These are phyloP conservation scores for Takifugu ocellatus DNA, from an alignment of 2,797 vertebrate species.

Conservation along the genomic window DNA sequence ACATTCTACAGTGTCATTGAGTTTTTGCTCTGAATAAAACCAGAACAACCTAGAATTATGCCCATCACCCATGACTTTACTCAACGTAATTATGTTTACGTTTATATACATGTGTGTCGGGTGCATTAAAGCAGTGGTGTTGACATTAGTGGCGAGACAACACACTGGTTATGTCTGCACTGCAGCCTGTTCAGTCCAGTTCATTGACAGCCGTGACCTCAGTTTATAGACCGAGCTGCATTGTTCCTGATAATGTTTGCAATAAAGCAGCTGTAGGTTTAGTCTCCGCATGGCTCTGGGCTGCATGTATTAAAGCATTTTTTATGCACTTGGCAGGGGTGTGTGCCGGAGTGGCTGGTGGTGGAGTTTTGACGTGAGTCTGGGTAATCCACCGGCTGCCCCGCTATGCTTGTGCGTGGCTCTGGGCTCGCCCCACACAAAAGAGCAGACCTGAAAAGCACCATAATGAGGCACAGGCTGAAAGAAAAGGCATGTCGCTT, in stretches of 20 bases:
- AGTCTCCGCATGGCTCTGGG: constrained; percentile 55
- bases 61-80: too few species aligned
- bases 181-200: constrained; percentile 45
- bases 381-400: constrained; percentile 66
- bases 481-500: constrained; percentile 74
- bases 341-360: constrained; percentile 40
- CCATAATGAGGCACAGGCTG: constrained; percentile 66
- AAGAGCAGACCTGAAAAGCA: constrained; percentile 69
- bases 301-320: constrained; percentile 66
- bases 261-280: constrained; percentile 62
- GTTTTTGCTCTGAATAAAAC: too few species aligned
- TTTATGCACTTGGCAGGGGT: constrained; percentile 49
- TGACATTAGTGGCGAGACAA: constrained; percentile 21
- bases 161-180: constrained; percentile 36
- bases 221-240: constrained; percentile 43
- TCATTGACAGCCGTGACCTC: constrained; percentile 34
- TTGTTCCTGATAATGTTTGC: constrained; percentile 52
- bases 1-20: too few species aligned
- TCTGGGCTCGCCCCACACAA: constrained; percentile 61
- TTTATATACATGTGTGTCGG: too few species aligned
- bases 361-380: constrained; percentile 46
- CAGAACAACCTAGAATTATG: too few species aligned
- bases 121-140: too few species aligned
- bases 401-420: constrained; percentile 49
- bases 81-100: too few species aligned